These are phyloP conservation scores for Actinopyga echinites DNA, from an alignment of 53 echinoderm and acorn worm genomes.

Conservation along the genomic window DNA sequence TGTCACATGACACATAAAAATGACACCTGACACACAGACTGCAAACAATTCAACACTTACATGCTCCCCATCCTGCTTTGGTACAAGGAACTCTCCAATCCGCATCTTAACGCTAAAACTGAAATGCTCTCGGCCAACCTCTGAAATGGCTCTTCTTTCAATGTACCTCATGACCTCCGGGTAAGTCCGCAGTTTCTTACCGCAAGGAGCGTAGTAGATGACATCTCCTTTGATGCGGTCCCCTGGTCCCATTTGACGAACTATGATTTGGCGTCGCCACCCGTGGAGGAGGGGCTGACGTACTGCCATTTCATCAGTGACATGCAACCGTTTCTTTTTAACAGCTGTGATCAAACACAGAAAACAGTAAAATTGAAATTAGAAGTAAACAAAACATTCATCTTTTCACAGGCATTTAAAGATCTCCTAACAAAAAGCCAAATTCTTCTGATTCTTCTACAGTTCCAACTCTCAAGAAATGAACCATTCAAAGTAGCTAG, in stretches of 20 bases:
- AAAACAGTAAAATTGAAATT: too few species aligned
- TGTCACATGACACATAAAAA: too few species aligned
- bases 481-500: too few species aligned
- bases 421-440: too few species aligned
- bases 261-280: slow-evolving; percentile 94
- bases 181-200: slow-evolving; percentile 95
- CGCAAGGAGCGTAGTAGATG: slow-evolving; percentile 96
- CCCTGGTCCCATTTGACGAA: slow-evolving; percentile 94
- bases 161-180: slow-evolving; percentile 98
- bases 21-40: too few species aligned
- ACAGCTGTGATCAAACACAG: slow-evolving; percentile 37
- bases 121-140: slow-evolving; percentile 90
- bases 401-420: too few species aligned
- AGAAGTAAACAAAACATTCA: too few species aligned
- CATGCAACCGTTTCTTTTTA: slow-evolving; percentile 85
- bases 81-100: slow-evolving; percentile 94
- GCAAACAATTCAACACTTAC: slow-evolving; percentile 39
- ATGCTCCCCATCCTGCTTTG: slow-evolving; percentile 91
- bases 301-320: slow-evolving; percentile 85
- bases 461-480: too few species aligned
- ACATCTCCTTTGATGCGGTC: slow-evolving; percentile 96
- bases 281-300: slow-evolving; percentile 80
- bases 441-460: too few species aligned
- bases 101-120: slow-evolving; percentile 97
- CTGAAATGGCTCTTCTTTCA: slow-evolving; percentile 75